Evolutionary conservation across 1,140 invertebrate species (phyloP).

Genomic region (Armadillidium nasatum): DNA sequence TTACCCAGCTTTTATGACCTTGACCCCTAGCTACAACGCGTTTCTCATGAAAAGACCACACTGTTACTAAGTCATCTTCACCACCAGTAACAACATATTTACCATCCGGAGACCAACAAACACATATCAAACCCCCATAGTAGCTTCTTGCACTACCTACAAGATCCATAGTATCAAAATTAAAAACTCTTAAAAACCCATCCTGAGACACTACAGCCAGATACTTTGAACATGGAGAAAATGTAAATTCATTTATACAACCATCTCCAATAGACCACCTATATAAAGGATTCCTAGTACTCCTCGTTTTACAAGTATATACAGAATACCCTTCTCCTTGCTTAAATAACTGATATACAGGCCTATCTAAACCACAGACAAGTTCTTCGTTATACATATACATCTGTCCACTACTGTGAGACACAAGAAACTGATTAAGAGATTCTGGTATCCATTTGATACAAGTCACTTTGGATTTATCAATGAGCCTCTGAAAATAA

Average conservation of each 20-base stretch:
- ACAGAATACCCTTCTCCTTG: constrained; percentile 89
- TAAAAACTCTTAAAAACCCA: constrained; percentile 92
- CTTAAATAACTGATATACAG: constrained; percentile 94
- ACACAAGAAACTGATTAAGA: constrained; percentile 84
- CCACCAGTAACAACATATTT: constrained; percentile 94
- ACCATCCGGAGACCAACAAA: constrained; percentile 96
- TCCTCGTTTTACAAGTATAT: constrained; percentile 93
- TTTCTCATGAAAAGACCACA: constrained; percentile 91
- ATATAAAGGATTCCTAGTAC: constrained; percentile 86
- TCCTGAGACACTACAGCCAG: constrained; percentile 92
- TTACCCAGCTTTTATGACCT: constrained; percentile 91
- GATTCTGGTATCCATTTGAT: constrained; percentile 94
- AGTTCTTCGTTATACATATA: constrained; percentile 97
- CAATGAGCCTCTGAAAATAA: constrained; percentile 80
- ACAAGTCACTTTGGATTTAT: constrained; percentile 98
- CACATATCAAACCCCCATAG: constrained; percentile 89
- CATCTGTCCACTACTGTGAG: constrained; percentile 92
- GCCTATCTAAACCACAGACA: constrained; percentile 69
- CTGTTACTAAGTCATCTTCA: constrained; percentile 96
- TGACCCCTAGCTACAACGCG: constrained; percentile 91
- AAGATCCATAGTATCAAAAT: constrained; percentile 95
- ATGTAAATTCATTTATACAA: constrained; percentile 94
- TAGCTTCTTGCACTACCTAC: constrained; percentile 86
- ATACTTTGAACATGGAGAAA: constrained; percentile 89
- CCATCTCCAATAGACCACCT: constrained; percentile 72